Evolutionary conservation across 2,888 invertebrate genomes (phyloP), one percentile per base, ranked within the genome.

Genomic region (Amblyteles armatorius): DNA sequence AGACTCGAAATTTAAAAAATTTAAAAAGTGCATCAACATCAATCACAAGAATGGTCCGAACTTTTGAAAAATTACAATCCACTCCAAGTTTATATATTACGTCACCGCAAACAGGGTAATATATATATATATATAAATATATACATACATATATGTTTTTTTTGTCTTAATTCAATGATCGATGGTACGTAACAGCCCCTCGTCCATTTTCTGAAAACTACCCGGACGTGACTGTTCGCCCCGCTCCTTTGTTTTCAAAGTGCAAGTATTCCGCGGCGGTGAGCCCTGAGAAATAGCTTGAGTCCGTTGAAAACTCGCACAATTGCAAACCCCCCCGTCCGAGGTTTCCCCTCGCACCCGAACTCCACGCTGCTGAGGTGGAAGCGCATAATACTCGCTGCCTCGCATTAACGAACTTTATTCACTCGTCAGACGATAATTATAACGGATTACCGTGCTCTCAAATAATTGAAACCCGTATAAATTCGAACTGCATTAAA

Each of bases 381-480:
- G 55, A 55, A 55, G 57, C 57, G 13, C 11, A 57, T 57, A 57
- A 57, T 57, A n/a, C 29, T 63, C 60, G 29, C 16, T 33, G 60
- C 29, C 16, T 26, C 29, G 48, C 33, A 60, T 44, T 26, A 63
- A 77, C 69, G 44, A 76, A 81, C 57, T 81, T 83, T 65, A 86
- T 81, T 77, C 44, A 84, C 73, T 73, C 78, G 48, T 80, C 74
- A 60, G 33, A 33, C 57, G 77, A 72, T 81, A 84, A 84, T 84
- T 84, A 86, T 48, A 69, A 81, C 74, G 71, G 67, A 78, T 81
- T 84, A 73, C 84, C 78, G 78, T 68, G 60, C 60, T 63, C 29
- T 29, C 60, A 29, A 81, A 73, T 84, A 81, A 84, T 86, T 84
- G 57, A 74, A 60, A 74, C 68, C 33, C 81, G 4, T 68, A 57